A percentile compares a stretch with the other conserved stretches of the same genome.
These are phyloP conservation scores for Taxidea taxus DNA, from an alignment of 2,113 vertebrate species.

Conservation along the genomic window DNA sequence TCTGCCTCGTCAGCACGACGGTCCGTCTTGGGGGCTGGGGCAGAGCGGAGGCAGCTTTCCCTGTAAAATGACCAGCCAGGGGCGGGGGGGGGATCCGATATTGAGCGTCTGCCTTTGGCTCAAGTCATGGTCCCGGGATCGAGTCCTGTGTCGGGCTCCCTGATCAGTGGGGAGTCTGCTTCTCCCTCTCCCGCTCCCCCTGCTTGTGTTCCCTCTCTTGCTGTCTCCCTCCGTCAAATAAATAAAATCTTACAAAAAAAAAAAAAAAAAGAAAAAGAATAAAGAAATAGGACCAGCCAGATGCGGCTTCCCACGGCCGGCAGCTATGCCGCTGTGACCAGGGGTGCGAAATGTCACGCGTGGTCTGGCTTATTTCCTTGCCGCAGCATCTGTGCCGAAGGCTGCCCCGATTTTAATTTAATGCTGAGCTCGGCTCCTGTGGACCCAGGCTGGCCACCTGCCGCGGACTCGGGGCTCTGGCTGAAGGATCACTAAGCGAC, in stretches of 20 bases:
- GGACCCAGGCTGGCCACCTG: not conserved
- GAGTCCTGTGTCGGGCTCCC: too few species aligned
- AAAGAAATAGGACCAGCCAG: not conserved
- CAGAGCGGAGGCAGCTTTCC: not conserved
- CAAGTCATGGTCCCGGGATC: too few species aligned
- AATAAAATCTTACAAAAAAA: too few species aligned
- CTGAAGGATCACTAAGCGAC: not conserved
- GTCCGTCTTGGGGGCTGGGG: rapidly evolving
- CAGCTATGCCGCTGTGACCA: rapidly evolving
- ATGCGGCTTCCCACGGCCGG: rapidly evolving
- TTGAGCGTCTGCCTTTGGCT: too few species aligned
- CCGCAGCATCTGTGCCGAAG: not conserved
- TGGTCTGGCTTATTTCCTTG: not conserved
- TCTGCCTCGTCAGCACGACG: not conserved
- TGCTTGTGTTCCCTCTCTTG: too few species aligned
- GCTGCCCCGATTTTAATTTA: not conserved
- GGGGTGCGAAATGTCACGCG: rapidly evolving
- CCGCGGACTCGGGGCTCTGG: not conserved
- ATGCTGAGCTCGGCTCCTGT: not conserved
- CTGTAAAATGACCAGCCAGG: not conserved
- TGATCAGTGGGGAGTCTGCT: too few species aligned
- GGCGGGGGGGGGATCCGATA: too few species aligned
- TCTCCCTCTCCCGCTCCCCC: too few species aligned
- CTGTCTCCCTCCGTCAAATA: too few species aligned
- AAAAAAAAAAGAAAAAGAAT: too few species aligned